Conservation (phyloP, 1,140 invertebrate species). For the Coelopa frigida region DNA sequence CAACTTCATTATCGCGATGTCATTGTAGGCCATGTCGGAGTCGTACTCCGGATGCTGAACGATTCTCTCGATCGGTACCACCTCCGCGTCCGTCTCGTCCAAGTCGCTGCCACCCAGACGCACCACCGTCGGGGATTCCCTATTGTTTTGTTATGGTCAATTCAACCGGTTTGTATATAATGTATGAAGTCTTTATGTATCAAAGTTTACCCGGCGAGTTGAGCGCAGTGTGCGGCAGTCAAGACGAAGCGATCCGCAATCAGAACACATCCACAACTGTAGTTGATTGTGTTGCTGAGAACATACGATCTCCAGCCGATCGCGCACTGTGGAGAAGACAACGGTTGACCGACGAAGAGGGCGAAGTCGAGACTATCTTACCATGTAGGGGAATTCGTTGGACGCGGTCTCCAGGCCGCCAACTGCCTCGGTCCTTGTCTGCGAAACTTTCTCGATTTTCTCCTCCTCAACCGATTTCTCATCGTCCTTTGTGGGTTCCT, state of each 20-base stretch:
- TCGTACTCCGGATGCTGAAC: slow-evolving; percentile 20
- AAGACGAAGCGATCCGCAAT: slow-evolving; percentile 18
- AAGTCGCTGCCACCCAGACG: slow-evolving; percentile 22
- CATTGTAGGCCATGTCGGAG: slow-evolving; percentile 12
- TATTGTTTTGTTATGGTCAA: slow-evolving; percentile 3
- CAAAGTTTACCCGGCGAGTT: slow-evolving; percentile 19
- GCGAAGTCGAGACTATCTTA: slow-evolving; percentile 4
- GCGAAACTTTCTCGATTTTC: slow-evolving; percentile 11
- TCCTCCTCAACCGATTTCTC: slow-evolving; percentile 9
- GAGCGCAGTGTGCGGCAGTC: slow-evolving; percentile 26
- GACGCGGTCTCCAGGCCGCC: slow-evolving; percentile 17
- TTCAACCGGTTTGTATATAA: neutral
- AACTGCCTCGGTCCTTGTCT: slow-evolving; percentile 6
- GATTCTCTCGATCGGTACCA: slow-evolving; percentile 17
- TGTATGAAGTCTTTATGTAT: no score
- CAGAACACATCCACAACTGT: slow-evolving; percentile 24
- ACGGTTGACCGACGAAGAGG: neutral
- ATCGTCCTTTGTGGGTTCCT: slow-evolving; percentile 1
- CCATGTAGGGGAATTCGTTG: slow-evolving; percentile 25
- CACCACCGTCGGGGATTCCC: slow-evolving; percentile 23
- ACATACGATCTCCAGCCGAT: slow-evolving; percentile 18
- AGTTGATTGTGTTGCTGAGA: slow-evolving; percentile 10
- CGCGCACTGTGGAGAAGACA: slow-evolving; percentile 18
- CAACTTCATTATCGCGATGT: slow-evolving; percentile 21
- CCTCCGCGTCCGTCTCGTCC: slow-evolving; percentile 12